Evolutionary conservation across 1,140 invertebrate species (phyloP), one percentile per base, ranked within the genome.

Genomic region (Ooceraea biroi): DNA sequence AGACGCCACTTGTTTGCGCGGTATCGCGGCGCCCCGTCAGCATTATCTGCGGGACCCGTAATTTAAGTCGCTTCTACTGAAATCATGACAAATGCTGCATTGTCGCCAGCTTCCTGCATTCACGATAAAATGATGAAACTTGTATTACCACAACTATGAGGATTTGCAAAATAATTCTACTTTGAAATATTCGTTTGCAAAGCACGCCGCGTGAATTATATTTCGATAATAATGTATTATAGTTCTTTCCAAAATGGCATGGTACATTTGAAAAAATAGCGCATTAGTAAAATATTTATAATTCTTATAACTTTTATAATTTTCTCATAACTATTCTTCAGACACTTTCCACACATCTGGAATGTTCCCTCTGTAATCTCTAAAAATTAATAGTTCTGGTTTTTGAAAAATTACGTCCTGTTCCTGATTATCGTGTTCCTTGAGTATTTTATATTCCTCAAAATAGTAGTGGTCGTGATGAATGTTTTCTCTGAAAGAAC

Each of bases 1-100:
- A 61, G 52, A 74, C 68, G 78, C 73, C 48, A 73, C 55, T 60
- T 50, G 57, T 83, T 77, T 46, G 52, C 69, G 55, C 60, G 82
- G 76, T 83, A 77, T 76, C 72, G 48, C 27, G 19, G n/a, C 17
- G 46, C 60, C 60, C 48, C 44, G 69, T 72, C 44, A 36, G 66
- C 69, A 52, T 74, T 74, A 82, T 82, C 52, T 44, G 27, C 11
- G 50, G 36, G 41, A n/a, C 55, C 22, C 46, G 25, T 72, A 61
- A 82, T 82, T 82, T 61, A 82, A 46, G 48, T 82, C 30, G 27
- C 57, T n/a, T 27, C 27, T 74, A 22, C 27, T n/a, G 44, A 25
- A 74, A 46, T 78, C 36, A 25, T 63, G 36, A 44, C 36, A 36
- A 69, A 17, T 48, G 19, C 22, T 50, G n/a, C 36, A 46, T 57